A percentile compares a stretch with the other conserved stretches of the same genome.
Evolutionary conservation across 2,113 vertebrate genomes (phyloP).

Genomic region (Rhea pennata): DNA sequence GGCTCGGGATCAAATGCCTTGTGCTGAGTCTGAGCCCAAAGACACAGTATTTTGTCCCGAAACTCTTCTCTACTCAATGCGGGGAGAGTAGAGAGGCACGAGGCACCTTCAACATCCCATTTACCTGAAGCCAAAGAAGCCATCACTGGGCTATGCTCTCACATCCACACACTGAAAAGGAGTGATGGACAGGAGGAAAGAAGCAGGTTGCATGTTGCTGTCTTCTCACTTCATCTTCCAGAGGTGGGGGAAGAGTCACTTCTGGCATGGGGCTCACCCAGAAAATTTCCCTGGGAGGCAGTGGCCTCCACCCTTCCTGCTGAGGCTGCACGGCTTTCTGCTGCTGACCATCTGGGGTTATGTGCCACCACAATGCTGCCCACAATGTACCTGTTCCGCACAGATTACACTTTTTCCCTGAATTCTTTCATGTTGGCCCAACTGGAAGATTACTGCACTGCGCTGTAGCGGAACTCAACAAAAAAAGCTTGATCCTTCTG

Average conservation of each 20-base stretch:
- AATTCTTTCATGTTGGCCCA: not conserved
- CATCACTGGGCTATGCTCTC: not conserved
- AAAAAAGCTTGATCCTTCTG: not conserved
- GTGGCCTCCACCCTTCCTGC: no score
- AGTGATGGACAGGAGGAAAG: not conserved
- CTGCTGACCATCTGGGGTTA: not conserved
- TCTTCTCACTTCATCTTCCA: not conserved
- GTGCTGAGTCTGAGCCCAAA: accelerated
- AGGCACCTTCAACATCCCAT: not conserved
- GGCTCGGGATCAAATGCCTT: not conserved
- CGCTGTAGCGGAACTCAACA: not conserved
- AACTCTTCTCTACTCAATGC: not conserved
- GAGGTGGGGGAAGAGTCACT: not conserved
- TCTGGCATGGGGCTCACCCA: not conserved
- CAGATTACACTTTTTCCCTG: not conserved
- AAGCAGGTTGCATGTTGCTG: not conserved
- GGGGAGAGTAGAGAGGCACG: not conserved
- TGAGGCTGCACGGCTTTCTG: not conserved
- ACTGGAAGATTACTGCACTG: accelerated
- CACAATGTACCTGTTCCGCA: not conserved
- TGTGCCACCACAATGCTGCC: not conserved
- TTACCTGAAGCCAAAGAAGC: not conserved
- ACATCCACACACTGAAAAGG: not conserved
- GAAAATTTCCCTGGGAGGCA: no score
- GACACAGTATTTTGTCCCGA: not conserved